Evolutionary conservation across 1,140 invertebrate species (phyloP).

Genomic region (Diachasmimorpha longicaudata): DNA sequence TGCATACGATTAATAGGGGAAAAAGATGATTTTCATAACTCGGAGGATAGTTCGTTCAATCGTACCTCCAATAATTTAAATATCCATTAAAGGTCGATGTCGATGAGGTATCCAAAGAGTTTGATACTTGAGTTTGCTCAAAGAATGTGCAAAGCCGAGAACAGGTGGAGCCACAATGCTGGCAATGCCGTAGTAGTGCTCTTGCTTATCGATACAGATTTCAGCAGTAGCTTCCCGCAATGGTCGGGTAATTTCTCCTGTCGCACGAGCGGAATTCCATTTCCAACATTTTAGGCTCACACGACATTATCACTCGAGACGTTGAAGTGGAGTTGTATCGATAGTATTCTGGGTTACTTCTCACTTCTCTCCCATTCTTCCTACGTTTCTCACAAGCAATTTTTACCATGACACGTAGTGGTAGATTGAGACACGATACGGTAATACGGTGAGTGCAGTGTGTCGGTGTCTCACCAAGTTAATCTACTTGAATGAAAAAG

Average conservation of each 20-base stretch:
- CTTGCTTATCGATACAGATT: neutral
- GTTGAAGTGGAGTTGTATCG: neutral
- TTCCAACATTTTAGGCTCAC: neutral
- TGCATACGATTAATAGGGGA: neutral
- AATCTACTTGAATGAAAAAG: neutral
- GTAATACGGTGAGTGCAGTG: neutral
- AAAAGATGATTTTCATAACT: neutral
- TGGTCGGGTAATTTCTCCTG: neutral
- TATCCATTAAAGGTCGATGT: too few species aligned
- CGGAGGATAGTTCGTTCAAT: too few species aligned
- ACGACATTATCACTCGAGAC: neutral
- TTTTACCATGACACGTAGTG: conserved; percentile 1
- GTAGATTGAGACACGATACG: neutral
- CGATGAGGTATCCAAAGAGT: too few species aligned
- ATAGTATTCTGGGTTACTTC: neutral
- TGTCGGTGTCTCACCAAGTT: neutral
- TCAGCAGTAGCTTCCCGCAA: too few species aligned
- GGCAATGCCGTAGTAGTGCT: too few species aligned
- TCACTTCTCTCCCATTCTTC: neutral
- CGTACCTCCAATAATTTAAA: too few species aligned
- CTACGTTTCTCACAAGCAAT: neutral
- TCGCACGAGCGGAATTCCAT: neutral
- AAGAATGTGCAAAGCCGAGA: too few species aligned
- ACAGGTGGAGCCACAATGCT: too few species aligned
- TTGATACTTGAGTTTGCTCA: too few species aligned